Evolutionary conservation across 2,113 vertebrate genomes (phyloP), one percentile per base, ranked within the genome.

Genomic region (Festucalex cinctus): DNA sequence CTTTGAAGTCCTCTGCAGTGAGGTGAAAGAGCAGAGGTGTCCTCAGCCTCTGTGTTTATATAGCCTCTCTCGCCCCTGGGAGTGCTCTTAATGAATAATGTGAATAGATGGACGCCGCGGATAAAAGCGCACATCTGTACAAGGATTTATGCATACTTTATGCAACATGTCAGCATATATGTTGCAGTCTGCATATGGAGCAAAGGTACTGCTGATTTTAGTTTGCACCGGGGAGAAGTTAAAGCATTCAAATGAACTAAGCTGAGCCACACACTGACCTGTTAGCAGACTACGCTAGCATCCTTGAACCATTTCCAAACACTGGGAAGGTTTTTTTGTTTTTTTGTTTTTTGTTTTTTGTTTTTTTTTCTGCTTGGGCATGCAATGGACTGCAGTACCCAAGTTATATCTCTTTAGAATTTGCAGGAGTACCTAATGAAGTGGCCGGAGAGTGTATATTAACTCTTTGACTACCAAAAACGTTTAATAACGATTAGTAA

Each of bases 31-130:
- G 82, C 83, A 90, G 86, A 70, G 69, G 63, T 73, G 84, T 86
- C 88, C 85, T 88, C 81, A 78, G 90, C 84, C 90, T 84, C 79
- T 78, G 64, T 90, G 87, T 91, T 91, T 88, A 85, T 83, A 87
- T 86, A 88, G 85, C 87, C 74, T 44, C 70, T 69, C 82, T 69
- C 75, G 79, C 73, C 85, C 84, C 82, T 85, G 81, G 77, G 87
- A 88, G 86, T 84, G 83, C 77, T 83, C 80, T 74, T 86, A 87
- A 89, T 88, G 86, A 92, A 89, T 75, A 83, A 91, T 89, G 82
- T 75, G 83, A 78, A 89, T 83, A 85, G 82, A 91, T 83, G 79
- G 70, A 66, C 77, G 67, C 66, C 68, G 14, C 69, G 32, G 76
- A 84, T 86, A 70, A 81, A 85, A 78, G 81, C 80, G 53, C 70